Percentiles rank a stretch among this genome's conserved stretches.
phyloP scores from a whole-genome alignment of 2,113 vertebrate species.

The Ornithorhynchus anatinus region DNA sequence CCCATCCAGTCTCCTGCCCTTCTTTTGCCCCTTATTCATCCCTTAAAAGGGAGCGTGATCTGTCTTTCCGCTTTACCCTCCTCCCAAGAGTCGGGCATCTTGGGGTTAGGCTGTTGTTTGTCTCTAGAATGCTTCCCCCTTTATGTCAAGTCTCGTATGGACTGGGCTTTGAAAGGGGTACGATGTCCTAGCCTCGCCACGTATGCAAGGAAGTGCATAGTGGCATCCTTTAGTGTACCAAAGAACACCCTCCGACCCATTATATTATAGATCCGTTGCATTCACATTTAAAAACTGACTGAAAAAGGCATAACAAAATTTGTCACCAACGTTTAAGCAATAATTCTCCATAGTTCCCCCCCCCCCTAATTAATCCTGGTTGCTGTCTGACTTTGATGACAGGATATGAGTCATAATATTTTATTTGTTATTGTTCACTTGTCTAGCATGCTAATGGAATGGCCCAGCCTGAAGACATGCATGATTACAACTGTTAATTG shows the following conservation, averaged over 20 bases:
- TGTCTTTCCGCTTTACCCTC: not conserved
- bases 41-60: not conserved
- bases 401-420: slow-evolving; percentile 54
- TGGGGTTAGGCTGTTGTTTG: not conserved
- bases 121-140: too few species aligned
- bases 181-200: too few species aligned
- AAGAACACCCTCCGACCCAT: not conserved
- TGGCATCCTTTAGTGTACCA: too few species aligned
- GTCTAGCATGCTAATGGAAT: not conserved
- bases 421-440: slow-evolving; percentile 25
- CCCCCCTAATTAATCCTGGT: not conserved
- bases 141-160: too few species aligned
- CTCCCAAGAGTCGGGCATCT: not conserved
- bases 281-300: too few species aligned
- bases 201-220: not conserved
- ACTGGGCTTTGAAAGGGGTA: too few species aligned
- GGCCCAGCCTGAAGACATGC: not conserved
- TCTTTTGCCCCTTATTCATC: not conserved
- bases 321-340: slow-evolving; percentile 8
- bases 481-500: not conserved
- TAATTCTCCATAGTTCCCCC: not conserved
- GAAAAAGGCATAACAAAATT: not conserved
- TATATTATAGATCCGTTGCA: not conserved
- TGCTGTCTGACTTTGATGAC: slow-evolving; percentile 18
- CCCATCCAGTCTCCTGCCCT: not conserved